Evolutionary conservation across 2,797 vertebrate genomes (phyloP).

Genomic region (Argya squamiceps): DNA sequence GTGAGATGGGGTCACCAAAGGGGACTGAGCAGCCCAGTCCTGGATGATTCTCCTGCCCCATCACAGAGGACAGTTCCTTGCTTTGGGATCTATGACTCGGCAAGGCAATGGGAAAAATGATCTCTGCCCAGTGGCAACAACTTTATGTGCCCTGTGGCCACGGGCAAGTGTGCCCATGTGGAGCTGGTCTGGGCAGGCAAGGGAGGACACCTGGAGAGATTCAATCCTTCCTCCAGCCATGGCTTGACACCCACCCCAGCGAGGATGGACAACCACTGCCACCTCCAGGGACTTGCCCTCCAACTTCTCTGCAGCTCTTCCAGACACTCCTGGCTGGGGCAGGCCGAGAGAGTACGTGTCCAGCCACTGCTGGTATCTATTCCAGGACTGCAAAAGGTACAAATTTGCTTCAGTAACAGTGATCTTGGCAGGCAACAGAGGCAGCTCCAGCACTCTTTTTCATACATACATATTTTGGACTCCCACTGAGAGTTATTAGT

Average conservation of each 20-base stretch:
- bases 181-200: background rate
- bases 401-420: slow-evolving; percentile 15
- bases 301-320: background rate
- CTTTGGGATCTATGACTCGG: background rate
- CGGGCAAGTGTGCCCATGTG: background rate
- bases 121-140: background rate
- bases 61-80: background rate
- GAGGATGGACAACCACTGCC: background rate
- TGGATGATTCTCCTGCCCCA: background rate
- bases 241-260: background rate
- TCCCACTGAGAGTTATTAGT: slow-evolving; percentile 40
- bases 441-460: background rate
- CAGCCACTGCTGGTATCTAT: slow-evolving; percentile 29
- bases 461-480: slow-evolving; percentile 26
- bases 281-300: background rate
- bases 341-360: slow-evolving; percentile 8
- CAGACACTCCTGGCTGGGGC: background rate
- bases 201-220: background rate
- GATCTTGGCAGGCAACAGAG: slow-evolving; percentile 17
- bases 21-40: background rate
- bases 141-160: background rate
- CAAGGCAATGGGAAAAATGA: background rate
- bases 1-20: accelerated
- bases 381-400: slow-evolving; percentile 27
- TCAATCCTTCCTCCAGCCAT: background rate